Percentiles rank a stretch among this genome's conserved stretches.
Evolutionary conservation across 2,888 invertebrate genomes (phyloP).

Genomic region (Gymnosoma rotundatum): DNA sequence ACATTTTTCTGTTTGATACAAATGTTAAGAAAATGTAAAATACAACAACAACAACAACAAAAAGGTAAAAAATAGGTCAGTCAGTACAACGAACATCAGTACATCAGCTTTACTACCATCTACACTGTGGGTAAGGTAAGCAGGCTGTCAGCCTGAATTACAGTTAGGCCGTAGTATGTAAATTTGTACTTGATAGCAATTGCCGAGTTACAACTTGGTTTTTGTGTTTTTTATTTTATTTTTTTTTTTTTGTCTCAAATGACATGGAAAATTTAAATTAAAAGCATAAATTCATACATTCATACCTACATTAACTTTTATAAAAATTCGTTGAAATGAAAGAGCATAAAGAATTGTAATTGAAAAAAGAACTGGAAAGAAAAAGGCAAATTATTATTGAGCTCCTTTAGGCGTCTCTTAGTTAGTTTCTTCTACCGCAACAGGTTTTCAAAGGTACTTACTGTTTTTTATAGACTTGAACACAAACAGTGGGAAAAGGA

Average conservation of each 20-base stretch:
- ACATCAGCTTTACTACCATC: slow-evolving; percentile 24
- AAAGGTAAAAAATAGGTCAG: slow-evolving; percentile 62
- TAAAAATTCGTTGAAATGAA: slow-evolving; percentile 8
- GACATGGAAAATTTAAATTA: slow-evolving; percentile 69
- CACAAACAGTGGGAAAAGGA: no score
- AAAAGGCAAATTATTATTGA: slow-evolving; percentile 30
- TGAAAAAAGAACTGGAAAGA: slow-evolving; percentile 25
- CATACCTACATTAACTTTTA: slow-evolving; percentile 25
- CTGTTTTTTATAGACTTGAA: slow-evolving; percentile 2
- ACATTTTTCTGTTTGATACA: slow-evolving; percentile 50
- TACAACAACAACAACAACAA: background rate
- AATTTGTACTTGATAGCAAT: slow-evolving; percentile 37
- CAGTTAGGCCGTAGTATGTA: background rate
- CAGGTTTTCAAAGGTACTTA: slow-evolving; percentile 26
- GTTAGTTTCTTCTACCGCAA: slow-evolving; percentile 7
- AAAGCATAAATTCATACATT: slow-evolving; percentile 63
- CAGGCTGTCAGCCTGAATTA: background rate
- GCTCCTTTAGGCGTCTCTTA: background rate
- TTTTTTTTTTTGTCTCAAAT: slow-evolving; percentile 49
- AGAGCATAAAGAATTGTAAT: slow-evolving; percentile 41
- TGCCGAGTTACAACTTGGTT: slow-evolving; percentile 46
- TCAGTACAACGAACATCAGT: slow-evolving; percentile 47
- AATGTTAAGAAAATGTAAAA: slow-evolving; percentile 37
- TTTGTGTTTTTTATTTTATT: no score
- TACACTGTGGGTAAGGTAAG: slow-evolving; percentile 16